Conservation (phyloP, 2,888 invertebrate species). For the Protophormia terraenovae region DNA sequence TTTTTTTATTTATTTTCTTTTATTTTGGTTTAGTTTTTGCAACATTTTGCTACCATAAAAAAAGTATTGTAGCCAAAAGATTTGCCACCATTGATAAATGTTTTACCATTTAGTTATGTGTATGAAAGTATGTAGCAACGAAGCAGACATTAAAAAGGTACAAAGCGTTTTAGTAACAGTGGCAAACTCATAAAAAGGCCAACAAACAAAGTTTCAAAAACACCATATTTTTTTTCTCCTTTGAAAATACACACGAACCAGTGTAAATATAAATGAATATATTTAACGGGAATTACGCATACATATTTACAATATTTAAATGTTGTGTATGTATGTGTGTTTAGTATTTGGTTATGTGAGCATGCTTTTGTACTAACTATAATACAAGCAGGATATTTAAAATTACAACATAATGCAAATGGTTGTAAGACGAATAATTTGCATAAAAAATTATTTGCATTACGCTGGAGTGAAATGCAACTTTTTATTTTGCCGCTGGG, state of each 20-base stretch:
- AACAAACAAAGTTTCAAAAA: slow-evolving; percentile 63
- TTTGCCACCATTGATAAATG: slow-evolving; percentile 65
- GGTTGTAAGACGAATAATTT: slow-evolving; percentile 56
- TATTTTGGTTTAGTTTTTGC: slow-evolving; percentile 6
- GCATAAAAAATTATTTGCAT: slow-evolving; percentile 55
- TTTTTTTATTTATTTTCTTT: background rate
- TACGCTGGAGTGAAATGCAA: slow-evolving; percentile 30
- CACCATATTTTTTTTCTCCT: background rate
- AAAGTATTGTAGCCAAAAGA: slow-evolving; percentile 56
- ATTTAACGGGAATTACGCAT: slow-evolving; percentile 14
- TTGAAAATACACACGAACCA: slow-evolving; percentile 10
- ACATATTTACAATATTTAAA: background rate
- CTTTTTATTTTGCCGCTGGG: background rate
- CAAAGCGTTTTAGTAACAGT: slow-evolving; percentile 65
- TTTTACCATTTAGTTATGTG: slow-evolving; percentile 54
- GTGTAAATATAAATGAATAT: slow-evolving; percentile 27
- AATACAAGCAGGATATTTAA: slow-evolving; percentile 56
- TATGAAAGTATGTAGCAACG: slow-evolving; percentile 10
- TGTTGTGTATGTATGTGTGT: background rate
- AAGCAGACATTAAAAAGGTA: slow-evolving; percentile 55
- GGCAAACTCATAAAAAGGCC: slow-evolving; percentile 63
- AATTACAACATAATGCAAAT: slow-evolving; percentile 65
- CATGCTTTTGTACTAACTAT: background rate
- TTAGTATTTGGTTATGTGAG: background rate
- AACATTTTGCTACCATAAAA: background rate